phyloP scores from a whole-genome alignment of 2,888 invertebrate genomes.

The Himalopsyche anomala region DNA sequence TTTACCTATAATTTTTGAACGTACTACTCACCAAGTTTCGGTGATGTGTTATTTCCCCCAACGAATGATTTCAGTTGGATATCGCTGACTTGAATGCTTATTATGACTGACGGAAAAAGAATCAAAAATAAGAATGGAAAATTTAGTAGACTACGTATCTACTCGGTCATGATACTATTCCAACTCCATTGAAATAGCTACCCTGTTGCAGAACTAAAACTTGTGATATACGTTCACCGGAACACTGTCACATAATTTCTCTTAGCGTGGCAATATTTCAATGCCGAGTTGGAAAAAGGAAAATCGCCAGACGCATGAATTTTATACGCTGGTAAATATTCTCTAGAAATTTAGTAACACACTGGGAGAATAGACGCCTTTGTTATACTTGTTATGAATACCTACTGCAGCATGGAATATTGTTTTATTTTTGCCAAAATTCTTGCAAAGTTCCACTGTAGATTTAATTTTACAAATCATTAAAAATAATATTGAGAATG shows the following conservation, averaged over 20 bases:
- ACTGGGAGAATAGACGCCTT: not conserved
- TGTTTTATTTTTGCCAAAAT: too few relatives aligned
- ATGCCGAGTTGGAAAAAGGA: conserved; percentile 10
- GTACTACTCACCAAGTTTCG: too few relatives aligned
- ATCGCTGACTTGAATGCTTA: too few relatives aligned
- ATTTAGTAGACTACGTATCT: not conserved
- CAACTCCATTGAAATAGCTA: not conserved
- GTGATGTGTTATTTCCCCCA: too few relatives aligned
- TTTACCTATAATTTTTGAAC: too few relatives aligned
- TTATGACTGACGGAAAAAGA: too few relatives aligned
- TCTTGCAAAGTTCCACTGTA: too few relatives aligned
- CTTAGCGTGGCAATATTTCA: conserved; percentile 12
- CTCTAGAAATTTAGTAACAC: not conserved
- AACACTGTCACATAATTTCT: conserved; percentile 28
- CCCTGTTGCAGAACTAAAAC: conserved; percentile 13
- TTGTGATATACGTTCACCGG: conserved; percentile 12
- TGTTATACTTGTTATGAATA: not conserved
- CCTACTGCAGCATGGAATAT: too few relatives aligned
- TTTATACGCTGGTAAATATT: not conserved
- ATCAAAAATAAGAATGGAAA: too few relatives aligned
- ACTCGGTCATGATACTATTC: not conserved
- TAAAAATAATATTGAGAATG: too few relatives aligned
- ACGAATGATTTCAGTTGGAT: too few relatives aligned
- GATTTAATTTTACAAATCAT: too few relatives aligned
- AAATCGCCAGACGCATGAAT: conserved; percentile 19